Evolutionary conservation across 2,113 vertebrate species (phyloP).

Genomic region (Heliornis fulica): DNA sequence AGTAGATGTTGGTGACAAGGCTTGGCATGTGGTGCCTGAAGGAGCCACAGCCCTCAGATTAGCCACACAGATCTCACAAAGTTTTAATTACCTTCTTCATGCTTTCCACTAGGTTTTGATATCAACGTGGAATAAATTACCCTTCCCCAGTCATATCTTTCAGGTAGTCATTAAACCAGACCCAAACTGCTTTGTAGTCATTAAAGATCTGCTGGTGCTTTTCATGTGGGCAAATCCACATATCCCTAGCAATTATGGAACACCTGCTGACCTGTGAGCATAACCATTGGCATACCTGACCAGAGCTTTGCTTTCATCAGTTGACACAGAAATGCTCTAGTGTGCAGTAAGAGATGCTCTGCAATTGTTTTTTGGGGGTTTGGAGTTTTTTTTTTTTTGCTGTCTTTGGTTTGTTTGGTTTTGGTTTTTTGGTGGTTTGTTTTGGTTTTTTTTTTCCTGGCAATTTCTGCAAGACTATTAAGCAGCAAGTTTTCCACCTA

Average conservation of each 20-base stretch:
- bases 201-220: neutral
- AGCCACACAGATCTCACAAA: neutral
- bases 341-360: neutral
- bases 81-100: neutral
- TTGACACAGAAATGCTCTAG: neutral
- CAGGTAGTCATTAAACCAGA: neutral
- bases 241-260: neutral
- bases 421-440: too few relatives aligned
- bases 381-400: too few relatives aligned
- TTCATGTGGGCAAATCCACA: neutral
- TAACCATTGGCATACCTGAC: neutral
- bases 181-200: neutral
- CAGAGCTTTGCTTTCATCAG: neutral
- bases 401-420: too few relatives aligned
- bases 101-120: neutral
- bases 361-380: too few relatives aligned
- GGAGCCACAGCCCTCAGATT: neutral
- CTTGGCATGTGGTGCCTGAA: neutral
- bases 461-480: neutral
- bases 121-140: neutral
- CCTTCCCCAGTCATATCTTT: neutral
- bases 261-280: neutral
- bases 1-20: neutral
- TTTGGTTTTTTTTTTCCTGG: rapidly evolving
- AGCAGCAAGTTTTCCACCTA: neutral